Percentiles rank a stretch among this genome's conserved stretches.
Evolutionary conservation across 2,113 vertebrate genomes (phyloP).

Genomic region (Circaetus gallicus): DNA sequence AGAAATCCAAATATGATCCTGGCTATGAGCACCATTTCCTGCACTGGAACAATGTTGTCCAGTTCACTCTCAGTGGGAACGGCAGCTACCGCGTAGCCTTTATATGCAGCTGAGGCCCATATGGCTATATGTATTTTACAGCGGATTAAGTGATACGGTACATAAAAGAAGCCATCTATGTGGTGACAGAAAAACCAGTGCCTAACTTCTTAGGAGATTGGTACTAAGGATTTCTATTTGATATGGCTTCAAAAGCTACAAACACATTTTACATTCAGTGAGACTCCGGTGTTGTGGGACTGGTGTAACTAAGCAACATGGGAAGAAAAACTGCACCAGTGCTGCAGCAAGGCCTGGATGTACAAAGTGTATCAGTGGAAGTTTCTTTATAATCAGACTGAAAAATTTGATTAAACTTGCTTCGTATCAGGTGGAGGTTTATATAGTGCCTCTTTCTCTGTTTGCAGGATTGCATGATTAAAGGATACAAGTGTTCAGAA

Average conservation of each 20-base stretch:
- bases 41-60: neutral
- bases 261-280: constrained; percentile 40
- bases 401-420: constrained; percentile 8
- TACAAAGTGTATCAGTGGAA: neutral
- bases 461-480: neutral
- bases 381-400: neutral
- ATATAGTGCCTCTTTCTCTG: neutral
- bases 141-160: neutral
- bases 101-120: neutral
- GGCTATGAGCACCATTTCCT: neutral
- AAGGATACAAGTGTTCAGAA: neutral
- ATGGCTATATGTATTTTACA: neutral
- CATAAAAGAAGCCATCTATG: neutral
- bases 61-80: neutral
- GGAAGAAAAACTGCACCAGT: neutral
- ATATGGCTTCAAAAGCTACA: constrained; percentile 57
- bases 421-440: neutral
- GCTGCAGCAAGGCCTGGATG: neutral
- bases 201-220: constrained; percentile 45
- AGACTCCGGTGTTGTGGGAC: constrained; percentile 53
- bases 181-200: neutral
- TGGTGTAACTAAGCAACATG: constrained; percentile 69
- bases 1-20: neutral
- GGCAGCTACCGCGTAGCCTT: neutral
- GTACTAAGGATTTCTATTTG: constrained; percentile 64